Evolutionary conservation across 2,113 vertebrate species (phyloP).

Genomic region (Daubentonia madagascariensis): DNA sequence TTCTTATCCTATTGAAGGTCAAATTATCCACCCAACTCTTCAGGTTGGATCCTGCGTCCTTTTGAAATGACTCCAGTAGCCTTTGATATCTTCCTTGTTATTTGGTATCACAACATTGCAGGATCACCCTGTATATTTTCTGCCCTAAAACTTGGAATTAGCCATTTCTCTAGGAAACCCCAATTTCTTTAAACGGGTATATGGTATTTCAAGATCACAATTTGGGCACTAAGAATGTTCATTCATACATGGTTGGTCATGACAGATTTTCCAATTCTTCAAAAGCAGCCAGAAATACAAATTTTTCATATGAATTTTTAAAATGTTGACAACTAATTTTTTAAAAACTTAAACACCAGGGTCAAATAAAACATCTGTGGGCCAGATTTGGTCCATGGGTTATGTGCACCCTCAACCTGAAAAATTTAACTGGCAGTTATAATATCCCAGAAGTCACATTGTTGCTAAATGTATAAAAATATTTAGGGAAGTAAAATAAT

Average conservation of each 20-base stretch:
- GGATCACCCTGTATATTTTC: not conserved
- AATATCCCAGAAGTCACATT: not conserved
- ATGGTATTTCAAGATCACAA: slow-evolving; percentile 1
- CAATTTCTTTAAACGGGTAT: not conserved
- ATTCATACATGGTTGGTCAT: not conserved
- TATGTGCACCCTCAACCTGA: not conserved
- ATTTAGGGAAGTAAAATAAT: not conserved
- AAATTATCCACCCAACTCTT: not conserved
- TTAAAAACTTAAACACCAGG: not conserved
- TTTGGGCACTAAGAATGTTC: not conserved
- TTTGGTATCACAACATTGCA: not conserved
- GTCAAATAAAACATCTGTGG: not conserved
- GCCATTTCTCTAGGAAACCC: not conserved
- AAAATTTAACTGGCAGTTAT: not conserved
- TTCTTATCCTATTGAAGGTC: not conserved
- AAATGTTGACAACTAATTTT: not conserved
- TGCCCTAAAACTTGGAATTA: not conserved
- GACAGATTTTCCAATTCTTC: not conserved
- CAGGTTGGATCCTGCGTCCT: not conserved
- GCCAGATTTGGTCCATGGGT: not conserved
- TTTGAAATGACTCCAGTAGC: not conserved
- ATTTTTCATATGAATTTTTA: not conserved
- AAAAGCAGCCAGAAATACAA: not conserved
- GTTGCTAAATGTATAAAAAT: not conserved
- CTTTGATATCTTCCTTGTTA: not conserved